Base-by-base conservation (phyloP, 53 echinoderm and acorn worm species). In the Glandiceps talaboti region DNA sequence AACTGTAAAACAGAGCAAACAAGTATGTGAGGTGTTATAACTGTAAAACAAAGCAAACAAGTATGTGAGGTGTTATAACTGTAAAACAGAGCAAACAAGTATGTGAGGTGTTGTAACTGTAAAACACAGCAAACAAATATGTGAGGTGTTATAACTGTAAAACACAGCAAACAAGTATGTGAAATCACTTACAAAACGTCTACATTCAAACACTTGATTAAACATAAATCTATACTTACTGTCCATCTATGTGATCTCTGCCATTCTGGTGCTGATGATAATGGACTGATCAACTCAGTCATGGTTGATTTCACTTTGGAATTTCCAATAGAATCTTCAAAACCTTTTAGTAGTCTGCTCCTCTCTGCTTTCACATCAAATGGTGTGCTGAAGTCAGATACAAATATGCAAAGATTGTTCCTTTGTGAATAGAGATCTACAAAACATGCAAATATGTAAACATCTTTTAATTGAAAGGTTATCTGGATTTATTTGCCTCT, bases 181-280 rank as follows among this genome's bases (percentile, higher is more conserved):
- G 85, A 83, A 0, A 83, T 14, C 32, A 31, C 1, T 27, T 31
- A 14, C 26, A 76, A n/a, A n/a, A n/a, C n/a, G n/a, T n/a, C n/a
- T n/a, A n/a, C n/a, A n/a, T n/a, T n/a, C n/a, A n/a, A n/a, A n/a
- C n/a, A n/a, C n/a, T n/a, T n/a, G n/a, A n/a, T n/a, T n/a, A n/a
- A n/a, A n/a, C n/a, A n/a, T n/a, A n/a, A n/a, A n/a, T n/a, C 31
- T 12, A 25, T 33, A 84, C 89, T 88, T 78, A 90, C 94, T 78
- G 85, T 84, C 94, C 94, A 94, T 0, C 84, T 88, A 0, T 80
- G 83, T 29, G 92, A 86, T 82, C 88, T 92, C 79, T 92, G 92
- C 94, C 94, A 94, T 1, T 90, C 92, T 0, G 94, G 94, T 20
- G 82, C 28, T 14, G 84, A 78, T 31, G 30, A 27, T 29, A 29